These are phyloP conservation scores for Agrochola lychnidis DNA, from an alignment of 2,888 invertebrate species.

Conservation along the genomic window DNA sequence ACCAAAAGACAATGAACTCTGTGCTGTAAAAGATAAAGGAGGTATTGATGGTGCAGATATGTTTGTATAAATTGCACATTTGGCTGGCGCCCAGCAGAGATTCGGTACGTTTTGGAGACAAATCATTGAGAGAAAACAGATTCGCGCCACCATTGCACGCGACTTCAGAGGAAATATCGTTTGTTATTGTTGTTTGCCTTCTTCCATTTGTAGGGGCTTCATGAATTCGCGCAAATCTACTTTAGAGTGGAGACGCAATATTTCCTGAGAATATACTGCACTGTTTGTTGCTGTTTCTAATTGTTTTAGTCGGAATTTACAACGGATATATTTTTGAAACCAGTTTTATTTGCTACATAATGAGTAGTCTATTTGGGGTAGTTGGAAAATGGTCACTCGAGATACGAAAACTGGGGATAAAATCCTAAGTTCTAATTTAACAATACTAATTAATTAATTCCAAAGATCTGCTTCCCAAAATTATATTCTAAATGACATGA, in stretches of 20 bases:
- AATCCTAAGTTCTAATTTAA: not conserved
- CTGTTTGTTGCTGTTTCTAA: constrained; percentile 22
- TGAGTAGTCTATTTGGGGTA: not conserved
- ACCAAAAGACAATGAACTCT: constrained; percentile 67
- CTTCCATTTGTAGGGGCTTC: constrained; percentile 70
- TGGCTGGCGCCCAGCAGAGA: constrained; percentile 88
- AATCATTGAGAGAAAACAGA: constrained; percentile 90
- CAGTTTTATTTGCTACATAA: not conserved
- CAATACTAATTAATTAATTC: not conserved
- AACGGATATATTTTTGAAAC: not conserved
- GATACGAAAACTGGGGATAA: not conserved
- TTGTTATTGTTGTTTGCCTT: constrained; percentile 80
- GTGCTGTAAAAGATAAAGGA: constrained; percentile 53
- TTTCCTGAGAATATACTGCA: constrained; percentile 44
- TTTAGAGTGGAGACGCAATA: constrained; percentile 64
- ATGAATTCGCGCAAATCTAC: constrained; percentile 68
- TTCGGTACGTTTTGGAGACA: constrained; percentile 87
- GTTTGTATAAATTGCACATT: constrained; percentile 83
- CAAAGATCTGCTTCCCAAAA: not conserved
- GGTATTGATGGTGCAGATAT: constrained; percentile 40
- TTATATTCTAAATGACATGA: too few relatives aligned
- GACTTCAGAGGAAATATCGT: constrained; percentile 79
- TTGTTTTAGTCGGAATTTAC: constrained; percentile 5
- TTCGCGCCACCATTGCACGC: constrained; percentile 85
- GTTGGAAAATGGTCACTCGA: not conserved